phyloP scores from a whole-genome alignment of 2,888 invertebrate species.

The Acleris sparsana region DNA sequence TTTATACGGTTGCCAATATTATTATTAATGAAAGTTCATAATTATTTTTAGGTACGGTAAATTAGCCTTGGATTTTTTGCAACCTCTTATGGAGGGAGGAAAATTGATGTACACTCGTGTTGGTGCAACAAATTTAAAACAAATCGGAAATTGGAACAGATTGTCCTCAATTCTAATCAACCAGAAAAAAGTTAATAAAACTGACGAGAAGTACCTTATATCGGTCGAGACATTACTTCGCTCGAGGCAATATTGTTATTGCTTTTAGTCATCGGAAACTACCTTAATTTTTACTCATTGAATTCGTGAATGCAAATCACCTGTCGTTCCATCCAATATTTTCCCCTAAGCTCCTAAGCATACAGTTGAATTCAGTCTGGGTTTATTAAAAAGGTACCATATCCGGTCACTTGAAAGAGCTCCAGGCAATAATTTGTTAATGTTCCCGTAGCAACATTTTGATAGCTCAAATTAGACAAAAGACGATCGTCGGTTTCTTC shows the following conservation, averaged over 20 bases:
- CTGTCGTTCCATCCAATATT: conserved; percentile 38
- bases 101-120: too few relatives aligned
- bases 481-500: conserved; percentile 62
- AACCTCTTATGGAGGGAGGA: too few relatives aligned
- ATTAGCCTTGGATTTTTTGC: too few relatives aligned
- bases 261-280: conserved; percentile 74
- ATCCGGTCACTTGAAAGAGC: conserved; percentile 75
- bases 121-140: not conserved
- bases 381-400: conserved; percentile 53
- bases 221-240: conserved; percentile 59
- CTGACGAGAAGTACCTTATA: conserved; percentile 67
- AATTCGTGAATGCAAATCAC: conserved; percentile 76
- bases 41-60: too few relatives aligned
- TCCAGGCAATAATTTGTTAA: conserved; percentile 77
- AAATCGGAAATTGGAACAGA: not conserved
- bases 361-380: conserved; percentile 41
- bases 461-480: conserved; percentile 75
- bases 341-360: conserved; percentile 38
- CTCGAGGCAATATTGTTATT: conserved; percentile 70
- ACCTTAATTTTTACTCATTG: conserved; percentile 78
- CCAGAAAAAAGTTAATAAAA: conserved; percentile 43
- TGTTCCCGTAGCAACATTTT: conserved; percentile 67
- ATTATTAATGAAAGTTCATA: too few relatives aligned
- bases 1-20: too few relatives aligned
- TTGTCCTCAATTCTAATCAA: not conserved